phyloP scores from a whole-genome alignment of 2,113 vertebrate genomes.

The Actenoides lindsayi region DNA sequence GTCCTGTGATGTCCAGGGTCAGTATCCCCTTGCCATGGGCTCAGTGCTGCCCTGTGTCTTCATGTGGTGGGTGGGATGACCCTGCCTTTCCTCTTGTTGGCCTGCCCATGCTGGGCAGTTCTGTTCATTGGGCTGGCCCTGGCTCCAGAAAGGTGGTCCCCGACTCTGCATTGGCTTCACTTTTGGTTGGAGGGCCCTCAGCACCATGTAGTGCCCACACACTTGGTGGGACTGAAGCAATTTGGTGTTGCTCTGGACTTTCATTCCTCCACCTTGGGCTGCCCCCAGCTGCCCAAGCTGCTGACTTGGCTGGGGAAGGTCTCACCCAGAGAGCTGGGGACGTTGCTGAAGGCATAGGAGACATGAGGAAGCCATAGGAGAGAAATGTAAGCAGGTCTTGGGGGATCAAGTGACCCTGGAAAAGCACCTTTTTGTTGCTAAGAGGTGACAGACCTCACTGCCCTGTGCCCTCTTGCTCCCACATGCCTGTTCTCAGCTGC shows the following conservation, averaged over 20 bases:
- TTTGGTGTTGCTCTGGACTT: neutral
- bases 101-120: neutral
- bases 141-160: neutral
- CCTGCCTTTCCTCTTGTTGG: neutral
- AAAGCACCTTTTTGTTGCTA: neutral
- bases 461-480: neutral
- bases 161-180: accelerated
- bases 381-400: accelerated
- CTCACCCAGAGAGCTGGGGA: neutral
- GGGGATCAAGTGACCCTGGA: neutral
- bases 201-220: accelerated
- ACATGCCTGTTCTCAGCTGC: neutral
- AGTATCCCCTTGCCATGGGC: neutral
- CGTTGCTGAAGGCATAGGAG: neutral
- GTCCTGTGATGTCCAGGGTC: slow-evolving; percentile 83
- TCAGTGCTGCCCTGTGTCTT: neutral
- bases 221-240: neutral
- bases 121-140: accelerated
- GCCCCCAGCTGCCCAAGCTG: neutral
- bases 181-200: neutral
- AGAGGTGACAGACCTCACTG: neutral
- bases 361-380: neutral
- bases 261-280: neutral
- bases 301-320: neutral
- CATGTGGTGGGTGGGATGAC: accelerated